These are phyloP conservation scores for Mus minutoides DNA, from an alignment of 2,797 vertebrate genomes.

Conservation along the genomic window DNA sequence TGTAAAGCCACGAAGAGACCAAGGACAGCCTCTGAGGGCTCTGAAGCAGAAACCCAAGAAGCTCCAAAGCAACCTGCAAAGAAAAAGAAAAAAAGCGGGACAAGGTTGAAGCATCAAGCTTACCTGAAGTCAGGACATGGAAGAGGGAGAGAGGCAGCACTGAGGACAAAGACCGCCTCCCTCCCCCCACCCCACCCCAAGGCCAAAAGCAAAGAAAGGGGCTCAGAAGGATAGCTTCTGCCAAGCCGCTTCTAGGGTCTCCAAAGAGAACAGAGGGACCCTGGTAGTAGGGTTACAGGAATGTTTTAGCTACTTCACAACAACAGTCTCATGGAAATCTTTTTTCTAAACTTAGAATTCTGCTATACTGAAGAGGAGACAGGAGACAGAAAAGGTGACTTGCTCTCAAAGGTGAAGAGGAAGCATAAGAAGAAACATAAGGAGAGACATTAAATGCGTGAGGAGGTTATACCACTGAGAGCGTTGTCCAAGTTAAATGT, in stretches of 20 bases:
- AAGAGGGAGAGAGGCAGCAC: conserved; percentile 87
- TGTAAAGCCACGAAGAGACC: conserved; percentile 75
- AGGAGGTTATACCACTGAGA: conserved; percentile 95
- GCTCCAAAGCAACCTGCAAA: conserved; percentile 85
- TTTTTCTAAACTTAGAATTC: conserved; percentile 75
- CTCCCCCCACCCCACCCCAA: too few relatives aligned
- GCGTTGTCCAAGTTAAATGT: conserved; percentile 93
- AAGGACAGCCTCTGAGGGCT: conserved; percentile 84
- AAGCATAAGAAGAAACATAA: conserved; percentile 98
- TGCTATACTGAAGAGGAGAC: conserved; percentile 85
- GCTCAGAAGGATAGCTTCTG: conserved; percentile 66
- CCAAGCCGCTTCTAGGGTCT: conserved; percentile 65
- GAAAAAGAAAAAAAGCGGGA: conserved; percentile 92
- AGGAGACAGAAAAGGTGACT: conserved; percentile 90
- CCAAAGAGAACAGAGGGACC: conserved; percentile 71
- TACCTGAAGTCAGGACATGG: conserved; percentile 77
- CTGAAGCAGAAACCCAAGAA: conserved; percentile 84
- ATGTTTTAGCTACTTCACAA: background rate
- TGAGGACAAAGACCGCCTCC: conserved; percentile 81
- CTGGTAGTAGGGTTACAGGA: background rate
- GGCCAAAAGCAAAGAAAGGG: conserved; percentile 86
- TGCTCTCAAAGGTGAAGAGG: conserved; percentile 92
- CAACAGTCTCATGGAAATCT: background rate
- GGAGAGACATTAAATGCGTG: conserved; percentile 94
- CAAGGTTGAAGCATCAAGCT: conserved; percentile 85